These are phyloP conservation scores for Brenthis hecate DNA, from an alignment of 2,888 invertebrate species.

Conservation along the genomic window DNA sequence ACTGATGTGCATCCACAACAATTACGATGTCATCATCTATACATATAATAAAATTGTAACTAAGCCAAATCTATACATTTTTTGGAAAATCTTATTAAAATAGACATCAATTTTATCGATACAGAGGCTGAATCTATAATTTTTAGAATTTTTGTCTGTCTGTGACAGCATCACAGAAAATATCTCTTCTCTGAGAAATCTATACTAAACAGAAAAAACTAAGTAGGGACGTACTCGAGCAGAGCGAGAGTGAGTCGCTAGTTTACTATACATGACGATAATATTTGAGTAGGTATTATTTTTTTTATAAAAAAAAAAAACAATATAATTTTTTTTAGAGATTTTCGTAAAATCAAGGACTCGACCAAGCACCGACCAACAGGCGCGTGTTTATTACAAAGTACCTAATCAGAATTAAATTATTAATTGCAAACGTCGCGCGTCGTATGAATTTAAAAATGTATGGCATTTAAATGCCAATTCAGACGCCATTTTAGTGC, in stretches of 20 bases:
- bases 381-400: slow-evolving; percentile 71
- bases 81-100: too few species aligned
- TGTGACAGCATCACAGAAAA: too few species aligned
- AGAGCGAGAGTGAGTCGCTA: too few species aligned
- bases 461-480: slow-evolving; percentile 82
- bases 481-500: slow-evolving; percentile 76
- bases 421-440: slow-evolving; percentile 76
- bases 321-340: slow-evolving; percentile 41
- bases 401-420: slow-evolving; percentile 70
- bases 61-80: too few species aligned
- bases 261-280: background rate
- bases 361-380: slow-evolving; percentile 49
- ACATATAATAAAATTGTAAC: too few species aligned
- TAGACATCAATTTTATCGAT: too few species aligned
- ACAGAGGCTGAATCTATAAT: too few species aligned
- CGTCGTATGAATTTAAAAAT: slow-evolving; percentile 78
- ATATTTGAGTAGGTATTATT: background rate
- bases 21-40: background rate
- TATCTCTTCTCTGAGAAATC: too few species aligned
- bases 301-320: background rate
- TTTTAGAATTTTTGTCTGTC: too few species aligned
- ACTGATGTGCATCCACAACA: too few species aligned
- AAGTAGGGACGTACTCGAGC: too few species aligned
- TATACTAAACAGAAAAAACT: too few species aligned
- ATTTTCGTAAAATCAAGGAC: slow-evolving; percentile 66